A percentile compares a stretch with the other conserved stretches of the same genome.
Evolutionary conservation across 2,888 invertebrate species (phyloP).

Genomic region (Cantharis rustica): DNA sequence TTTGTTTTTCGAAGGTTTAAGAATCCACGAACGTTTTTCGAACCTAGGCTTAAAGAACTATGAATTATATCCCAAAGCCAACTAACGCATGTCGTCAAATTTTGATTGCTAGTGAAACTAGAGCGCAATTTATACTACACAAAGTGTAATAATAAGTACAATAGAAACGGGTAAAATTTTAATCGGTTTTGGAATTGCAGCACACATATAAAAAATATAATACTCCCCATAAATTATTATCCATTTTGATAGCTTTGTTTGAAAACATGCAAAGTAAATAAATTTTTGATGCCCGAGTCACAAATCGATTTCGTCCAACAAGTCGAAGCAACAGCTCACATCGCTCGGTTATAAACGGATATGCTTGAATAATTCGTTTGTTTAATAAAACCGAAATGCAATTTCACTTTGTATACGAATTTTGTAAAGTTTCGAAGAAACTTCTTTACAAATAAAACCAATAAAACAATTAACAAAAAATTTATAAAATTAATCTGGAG

Average conservation of each 20-base stretch:
- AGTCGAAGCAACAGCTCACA: not conserved
- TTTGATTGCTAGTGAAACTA: no score
- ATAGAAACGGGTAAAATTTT: not conserved
- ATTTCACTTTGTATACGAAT: not conserved
- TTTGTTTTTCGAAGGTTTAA: no score
- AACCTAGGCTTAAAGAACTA: no score
- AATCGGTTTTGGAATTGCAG: not conserved
- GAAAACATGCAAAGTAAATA: not conserved
- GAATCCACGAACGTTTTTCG: no score
- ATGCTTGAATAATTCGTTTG: not conserved
- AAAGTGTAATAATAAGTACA: no score
- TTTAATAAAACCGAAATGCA: not conserved
- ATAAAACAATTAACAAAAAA: not conserved
- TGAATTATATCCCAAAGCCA: no score
- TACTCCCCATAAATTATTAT: not conserved
- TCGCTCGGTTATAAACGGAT: not conserved
- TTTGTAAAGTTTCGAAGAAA: not conserved
- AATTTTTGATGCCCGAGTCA: not conserved
- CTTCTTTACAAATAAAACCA: not conserved
- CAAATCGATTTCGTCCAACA: not conserved
- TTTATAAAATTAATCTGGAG: not conserved
- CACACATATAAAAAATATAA: not conserved
- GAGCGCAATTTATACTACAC: no score
- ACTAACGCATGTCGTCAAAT: no score
- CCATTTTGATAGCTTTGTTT: not conserved